Percentiles rank a stretch among this genome's conserved stretches.
phyloP scores from a whole-genome alignment of 2,888 invertebrate species.

The Limnephilus lunatus region DNA sequence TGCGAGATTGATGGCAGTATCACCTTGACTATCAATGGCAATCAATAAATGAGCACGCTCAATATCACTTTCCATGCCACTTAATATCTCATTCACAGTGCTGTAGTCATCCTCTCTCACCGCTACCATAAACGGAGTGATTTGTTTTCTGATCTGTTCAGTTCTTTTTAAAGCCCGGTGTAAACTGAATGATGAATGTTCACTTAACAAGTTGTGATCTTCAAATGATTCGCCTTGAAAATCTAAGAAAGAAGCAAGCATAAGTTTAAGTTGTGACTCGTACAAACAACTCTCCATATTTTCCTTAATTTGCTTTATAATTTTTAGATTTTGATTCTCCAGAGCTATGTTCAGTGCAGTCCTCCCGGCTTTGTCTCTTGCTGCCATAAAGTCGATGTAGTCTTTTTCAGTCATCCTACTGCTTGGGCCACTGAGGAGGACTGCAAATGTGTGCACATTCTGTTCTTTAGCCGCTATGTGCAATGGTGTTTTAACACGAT shows the following conservation, averaged over 20 bases:
- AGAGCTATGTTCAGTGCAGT: background rate
- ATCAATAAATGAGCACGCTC: background rate
- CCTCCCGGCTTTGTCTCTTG: background rate
- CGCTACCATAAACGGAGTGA: background rate
- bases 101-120: background rate
- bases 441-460: background rate
- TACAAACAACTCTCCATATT: background rate
- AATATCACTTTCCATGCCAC: background rate
- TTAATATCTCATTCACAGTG: background rate
- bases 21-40: background rate
- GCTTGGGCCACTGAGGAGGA: background rate
- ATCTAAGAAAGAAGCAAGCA: background rate
- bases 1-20: background rate
- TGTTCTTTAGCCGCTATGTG: background rate
- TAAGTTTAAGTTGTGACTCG: background rate
- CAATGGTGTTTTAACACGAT: background rate
- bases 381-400: background rate
- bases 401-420: background rate
- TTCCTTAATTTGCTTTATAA: background rate
- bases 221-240: background rate
- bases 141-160: background rate
- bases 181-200: background rate
- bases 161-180: background rate
- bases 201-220: background rate
- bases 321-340: background rate